phyloP scores from a whole-genome alignment of 2,888 invertebrate species.

The Drosophila lacicola region DNA sequence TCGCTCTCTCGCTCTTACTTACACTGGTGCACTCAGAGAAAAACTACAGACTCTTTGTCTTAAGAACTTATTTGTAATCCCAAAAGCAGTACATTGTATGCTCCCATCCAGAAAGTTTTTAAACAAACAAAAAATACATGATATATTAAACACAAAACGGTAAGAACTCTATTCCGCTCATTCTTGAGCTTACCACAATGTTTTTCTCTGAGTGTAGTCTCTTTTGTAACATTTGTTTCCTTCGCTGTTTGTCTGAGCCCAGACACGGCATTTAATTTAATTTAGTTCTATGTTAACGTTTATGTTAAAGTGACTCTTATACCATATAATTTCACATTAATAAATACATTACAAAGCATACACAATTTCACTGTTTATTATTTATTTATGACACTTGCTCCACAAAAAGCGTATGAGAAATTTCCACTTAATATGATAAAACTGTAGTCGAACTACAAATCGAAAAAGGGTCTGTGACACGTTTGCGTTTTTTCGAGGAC shows the following conservation, averaged over 20 bases:
- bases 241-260: slow-evolving; percentile 44
- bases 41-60: neutral
- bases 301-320: slow-evolving; percentile 35
- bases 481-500: slow-evolving; percentile 56
- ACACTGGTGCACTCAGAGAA: slow-evolving; percentile 3
- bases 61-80: no score
- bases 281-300: slow-evolving; percentile 35
- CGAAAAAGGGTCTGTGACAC: slow-evolving; percentile 51
- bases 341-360: slow-evolving; percentile 49
- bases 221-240: slow-evolving; percentile 81
- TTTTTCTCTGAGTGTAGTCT: slow-evolving; percentile 16
- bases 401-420: slow-evolving; percentile 69
- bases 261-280: slow-evolving; percentile 51
- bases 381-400: slow-evolving; percentile 7
- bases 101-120: no score
- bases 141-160: no score
- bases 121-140: no score
- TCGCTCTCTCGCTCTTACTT: slow-evolving; percentile 20
- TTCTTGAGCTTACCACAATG: neutral
- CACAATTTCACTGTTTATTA: slow-evolving; percentile 25
- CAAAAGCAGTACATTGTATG: no score
- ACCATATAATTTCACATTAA: slow-evolving; percentile 55
- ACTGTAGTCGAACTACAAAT: neutral
- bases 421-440: slow-evolving; percentile 28
- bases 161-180: neutral